Percentiles rank a stretch among this genome's conserved stretches.
phyloP scores from a whole-genome alignment of 2,113 vertebrate genomes.

The Climacteris rufus region DNA sequence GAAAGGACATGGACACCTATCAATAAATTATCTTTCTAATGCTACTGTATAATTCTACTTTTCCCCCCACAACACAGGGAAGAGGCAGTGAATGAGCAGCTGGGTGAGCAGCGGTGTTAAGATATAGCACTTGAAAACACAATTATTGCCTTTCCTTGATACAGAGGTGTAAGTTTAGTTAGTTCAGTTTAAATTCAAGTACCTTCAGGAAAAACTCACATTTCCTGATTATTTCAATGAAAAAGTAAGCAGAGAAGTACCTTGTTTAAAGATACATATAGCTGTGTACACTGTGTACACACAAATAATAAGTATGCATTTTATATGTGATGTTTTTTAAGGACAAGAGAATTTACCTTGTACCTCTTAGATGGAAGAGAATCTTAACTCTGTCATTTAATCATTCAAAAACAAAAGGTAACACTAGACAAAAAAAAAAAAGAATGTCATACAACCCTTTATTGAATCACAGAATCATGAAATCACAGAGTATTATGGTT shows the following conservation, averaged over 20 bases:
- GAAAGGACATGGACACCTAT: not conserved
- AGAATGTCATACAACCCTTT: not conserved
- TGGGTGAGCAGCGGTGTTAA: not conserved
- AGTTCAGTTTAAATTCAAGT: not conserved
- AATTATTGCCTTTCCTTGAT: not conserved
- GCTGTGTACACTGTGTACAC: fast-evolving
- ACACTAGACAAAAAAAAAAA: not conserved
- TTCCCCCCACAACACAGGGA: fast-evolving
- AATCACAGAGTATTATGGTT: fast-evolving
- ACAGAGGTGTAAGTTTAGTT: not conserved
- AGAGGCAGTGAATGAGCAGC: not conserved
- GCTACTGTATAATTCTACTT: not conserved
- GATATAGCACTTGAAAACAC: not conserved
- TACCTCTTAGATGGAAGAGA: not conserved
- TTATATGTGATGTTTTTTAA: not conserved
- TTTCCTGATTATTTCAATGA: not conserved
- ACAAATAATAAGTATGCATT: not conserved
- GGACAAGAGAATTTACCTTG: not conserved
- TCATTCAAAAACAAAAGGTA: not conserved
- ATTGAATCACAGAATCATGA: not conserved
- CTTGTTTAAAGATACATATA: not conserved
- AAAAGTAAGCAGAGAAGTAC: not conserved
- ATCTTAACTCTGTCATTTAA: not conserved
- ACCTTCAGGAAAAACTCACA: not conserved
- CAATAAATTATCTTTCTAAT: not conserved